A percentile compares a stretch with the other conserved stretches of the same genome.
Conservation (phyloP, 1,140 invertebrate genomes). For the Brachionus plicatilis region DNA sequence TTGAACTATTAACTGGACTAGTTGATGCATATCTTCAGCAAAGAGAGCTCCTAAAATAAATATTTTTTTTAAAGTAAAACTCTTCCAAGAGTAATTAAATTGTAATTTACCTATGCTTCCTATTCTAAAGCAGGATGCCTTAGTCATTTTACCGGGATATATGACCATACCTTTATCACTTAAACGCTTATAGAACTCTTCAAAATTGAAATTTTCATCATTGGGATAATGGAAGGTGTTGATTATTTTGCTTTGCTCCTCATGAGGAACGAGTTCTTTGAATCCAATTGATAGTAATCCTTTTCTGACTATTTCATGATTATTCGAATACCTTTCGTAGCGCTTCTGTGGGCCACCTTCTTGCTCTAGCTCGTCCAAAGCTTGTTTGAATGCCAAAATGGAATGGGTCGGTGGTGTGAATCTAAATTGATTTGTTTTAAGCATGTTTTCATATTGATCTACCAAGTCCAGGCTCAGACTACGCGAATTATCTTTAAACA, state of each 20-base stretch:
- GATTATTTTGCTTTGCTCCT: conserved; percentile 56
- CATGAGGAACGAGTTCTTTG: conserved; percentile 50
- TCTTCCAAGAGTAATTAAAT: conserved; percentile 42
- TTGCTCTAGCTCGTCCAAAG: conserved; percentile 53
- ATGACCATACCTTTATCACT: conserved; percentile 58
- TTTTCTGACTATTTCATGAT: conserved; percentile 51
- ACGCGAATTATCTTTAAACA: conserved; percentile 51
- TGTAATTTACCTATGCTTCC: conserved; percentile 58
- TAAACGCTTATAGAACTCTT: conserved; percentile 55
- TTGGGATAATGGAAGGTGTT: conserved; percentile 57
- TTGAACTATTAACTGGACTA: conserved; percentile 51
- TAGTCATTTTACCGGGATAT: conserved; percentile 59
- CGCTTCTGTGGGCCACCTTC: conserved; percentile 55
- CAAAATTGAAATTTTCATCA: conserved; percentile 54
- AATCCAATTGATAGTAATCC: conserved; percentile 58
- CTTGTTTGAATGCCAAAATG: conserved; percentile 57
- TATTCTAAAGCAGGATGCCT: conserved; percentile 58
- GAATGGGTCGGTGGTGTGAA: conserved; percentile 60
- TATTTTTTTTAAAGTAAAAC: neutral
- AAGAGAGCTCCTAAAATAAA: neutral
- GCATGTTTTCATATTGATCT: conserved; percentile 56
- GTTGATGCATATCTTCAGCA: conserved; percentile 52
- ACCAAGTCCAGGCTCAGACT: conserved; percentile 56
- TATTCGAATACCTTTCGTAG: conserved; percentile 55
- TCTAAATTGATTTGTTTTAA: conserved; percentile 57